Conservation (phyloP, 2,888 invertebrate species). For the Podabrus alpinus region DNA sequence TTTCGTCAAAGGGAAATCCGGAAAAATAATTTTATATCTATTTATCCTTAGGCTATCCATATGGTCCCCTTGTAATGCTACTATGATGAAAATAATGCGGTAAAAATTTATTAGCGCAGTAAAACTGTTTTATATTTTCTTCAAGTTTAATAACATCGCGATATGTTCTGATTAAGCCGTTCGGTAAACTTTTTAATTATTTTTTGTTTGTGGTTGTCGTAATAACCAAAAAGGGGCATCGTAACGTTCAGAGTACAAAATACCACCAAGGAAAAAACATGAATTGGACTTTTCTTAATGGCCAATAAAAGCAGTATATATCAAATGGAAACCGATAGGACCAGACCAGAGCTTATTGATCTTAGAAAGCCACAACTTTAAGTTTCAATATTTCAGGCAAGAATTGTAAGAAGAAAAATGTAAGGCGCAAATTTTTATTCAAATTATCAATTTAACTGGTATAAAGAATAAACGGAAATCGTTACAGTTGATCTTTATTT, state of each 20-base stretch:
- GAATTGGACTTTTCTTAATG: not conserved
- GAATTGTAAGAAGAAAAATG: not conserved
- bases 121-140: not conserved
- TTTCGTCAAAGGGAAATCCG: too few relatives aligned
- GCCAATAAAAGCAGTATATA: not conserved
- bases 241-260: not conserved
- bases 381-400: not conserved
- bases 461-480: not conserved
- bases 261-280: not conserved
- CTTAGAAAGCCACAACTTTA: not conserved
- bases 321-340: constrained; percentile 1
- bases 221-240: not conserved
- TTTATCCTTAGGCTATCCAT: not conserved
- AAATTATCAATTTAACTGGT: not conserved
- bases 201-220: not conserved
- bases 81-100: not conserved
- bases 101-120: not conserved
- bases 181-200: not conserved
- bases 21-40: not conserved
- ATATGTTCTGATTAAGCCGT: not conserved
- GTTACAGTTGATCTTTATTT: not conserved
- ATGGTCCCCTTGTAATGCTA: not conserved
- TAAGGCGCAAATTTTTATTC: not conserved
- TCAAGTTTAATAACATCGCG: not conserved
- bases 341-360: not conserved